Evolutionary conservation across 2,888 invertebrate species (phyloP), one percentile per base, ranked within the genome.

Genomic region (Xylota segnis): DNA sequence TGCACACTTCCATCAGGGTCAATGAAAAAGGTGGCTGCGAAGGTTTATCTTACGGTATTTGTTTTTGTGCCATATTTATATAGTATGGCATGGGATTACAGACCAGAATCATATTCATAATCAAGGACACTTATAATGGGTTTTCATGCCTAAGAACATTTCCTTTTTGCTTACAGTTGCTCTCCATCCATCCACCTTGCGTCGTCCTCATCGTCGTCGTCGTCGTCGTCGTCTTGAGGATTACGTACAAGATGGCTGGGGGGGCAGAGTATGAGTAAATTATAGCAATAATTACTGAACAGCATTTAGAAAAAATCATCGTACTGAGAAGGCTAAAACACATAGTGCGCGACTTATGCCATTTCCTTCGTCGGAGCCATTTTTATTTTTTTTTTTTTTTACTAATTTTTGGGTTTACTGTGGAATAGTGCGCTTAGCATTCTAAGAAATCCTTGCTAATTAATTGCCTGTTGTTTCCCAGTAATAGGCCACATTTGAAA

Each of bases 41-140:
- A 58, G 50, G 32, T 71, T 58, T 47, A 71, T 70, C 79, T 71
- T 37, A 50, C 32, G 72, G 56, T 54, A 74, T 84, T 68, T 68
- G 37, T 65, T 71, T 78, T 54, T 65, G 45, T 23, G 18, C 29
- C 29, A 29, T 5, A 52, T 37, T 77, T n/a, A n/a, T n/a, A n/a
- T n/a, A n/a, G 54, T 70, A 50, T 70, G 68, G 40, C 59, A 45
- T 66, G 63, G 61, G 68, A 70, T 75, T 74, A 75, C 58, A 58
- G 59, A 76, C 70, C 63, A 63, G 63, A 82, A 63, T 63, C 76
- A 52, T 65, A 83, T 65, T 71, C 58, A 83, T 76, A 71, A 83
- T 83, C 82, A 82, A 82, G 82, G 82, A 66, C 82, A 71, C 58
- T 83, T 75, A 40, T 83, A 74, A 83, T 77, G 59, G 71, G 71